Evolutionary conservation across 2,888 invertebrate genomes (phyloP).

Genomic region (Pecten maximus): DNA sequence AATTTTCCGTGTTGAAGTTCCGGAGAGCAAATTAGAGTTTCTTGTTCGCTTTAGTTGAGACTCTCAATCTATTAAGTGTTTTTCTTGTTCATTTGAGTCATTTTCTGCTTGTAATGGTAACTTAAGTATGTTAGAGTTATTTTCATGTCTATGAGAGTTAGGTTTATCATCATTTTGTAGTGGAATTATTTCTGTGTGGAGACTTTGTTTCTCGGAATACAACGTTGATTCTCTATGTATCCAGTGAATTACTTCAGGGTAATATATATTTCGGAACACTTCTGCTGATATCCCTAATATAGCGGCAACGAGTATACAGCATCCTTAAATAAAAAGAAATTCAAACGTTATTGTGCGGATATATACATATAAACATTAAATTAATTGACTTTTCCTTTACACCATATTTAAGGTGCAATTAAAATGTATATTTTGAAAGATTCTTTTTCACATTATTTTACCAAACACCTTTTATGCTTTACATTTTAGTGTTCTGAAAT

Average conservation of each 20-base stretch:
- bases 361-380: too few relatives aligned
- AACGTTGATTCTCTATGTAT: not conserved
- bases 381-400: too few relatives aligned
- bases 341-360: too few relatives aligned
- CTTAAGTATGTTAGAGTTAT: not conserved
- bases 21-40: too few relatives aligned
- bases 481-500: too few relatives aligned
- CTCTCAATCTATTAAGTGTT: too few relatives aligned
- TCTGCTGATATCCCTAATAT: not conserved
- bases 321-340: not conserved
- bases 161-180: not conserved
- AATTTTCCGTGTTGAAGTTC: too few relatives aligned
- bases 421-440: too few relatives aligned
- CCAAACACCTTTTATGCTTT: too few relatives aligned
- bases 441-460: too few relatives aligned
- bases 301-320: not conserved
- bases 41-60: not conserved
- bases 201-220: not conserved
- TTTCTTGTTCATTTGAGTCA: not conserved
- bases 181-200: not conserved
- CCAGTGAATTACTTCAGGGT: not conserved
- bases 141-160: not conserved
- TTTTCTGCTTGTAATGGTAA: not conserved
- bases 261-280: not conserved
- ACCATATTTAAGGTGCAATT: too few relatives aligned